Base-by-base conservation (phyloP, 1,140 invertebrate species). In the Cyphomyrmex costatus region DNA sequence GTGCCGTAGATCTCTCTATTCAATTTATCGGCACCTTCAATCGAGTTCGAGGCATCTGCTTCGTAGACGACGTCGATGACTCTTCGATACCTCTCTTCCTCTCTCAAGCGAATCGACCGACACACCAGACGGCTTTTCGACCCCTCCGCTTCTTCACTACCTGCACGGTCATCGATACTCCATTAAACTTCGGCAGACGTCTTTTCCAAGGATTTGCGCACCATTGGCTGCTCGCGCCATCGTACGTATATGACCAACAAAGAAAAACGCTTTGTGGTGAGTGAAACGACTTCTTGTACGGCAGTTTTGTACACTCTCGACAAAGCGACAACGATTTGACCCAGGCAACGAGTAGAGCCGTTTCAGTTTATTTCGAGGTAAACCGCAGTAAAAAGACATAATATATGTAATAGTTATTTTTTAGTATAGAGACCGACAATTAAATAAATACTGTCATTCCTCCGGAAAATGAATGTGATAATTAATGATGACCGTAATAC, bases 101-200 rank as follows among this genome's bases (percentile, higher is more conserved):
- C 58, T 77, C 10, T 58, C 19, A 36, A 79, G 24, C 58, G 74
- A 78, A 70, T 56, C 82, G n/a, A 27, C 60, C 56, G 27, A 24
- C 19, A 70, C 79, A 56, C 51, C 36, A 61, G 58, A 63, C 60
- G 27, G 21, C 58, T 21, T n/a, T 78, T 21, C 53, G 21, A 70
- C 14, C 53, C 36, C 49, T n/a, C 33, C 19, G 7, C 24, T 71
- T 58, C 65, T 58, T 56, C 36, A 24, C 63, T 16, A 74, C 36
- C 68, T 83, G 51, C 77, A 70, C 24, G 65, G 73, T 78, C 86
- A 85, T 61, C 79, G 71, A 88, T 88, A 88, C 27, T 61, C 86
- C 86, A 85, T 88, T 88, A 88, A 88, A 88, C 79, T 85, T 88
- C 27, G 16, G 53, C 36, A 53, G 82, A 68, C 85, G 71, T 71